These are phyloP conservation scores for Ctena decussata DNA, from an alignment of 2,888 invertebrate genomes.

Conservation along the genomic window DNA sequence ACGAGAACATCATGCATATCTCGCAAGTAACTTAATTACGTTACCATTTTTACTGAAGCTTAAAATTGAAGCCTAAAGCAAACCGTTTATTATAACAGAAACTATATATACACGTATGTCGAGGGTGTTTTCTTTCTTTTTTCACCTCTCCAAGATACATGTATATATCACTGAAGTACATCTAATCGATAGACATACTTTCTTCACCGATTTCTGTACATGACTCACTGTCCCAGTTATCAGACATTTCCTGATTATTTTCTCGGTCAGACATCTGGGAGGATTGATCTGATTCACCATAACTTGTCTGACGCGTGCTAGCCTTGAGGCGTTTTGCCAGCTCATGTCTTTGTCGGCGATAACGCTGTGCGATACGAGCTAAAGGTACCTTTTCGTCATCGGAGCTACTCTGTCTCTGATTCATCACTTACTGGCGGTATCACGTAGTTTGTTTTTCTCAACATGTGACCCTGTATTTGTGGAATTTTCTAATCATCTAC, in stretches of 20 bases:
- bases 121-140: not conserved
- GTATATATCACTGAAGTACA: no score
- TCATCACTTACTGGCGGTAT: no score
- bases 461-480: not conserved
- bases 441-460: no score
- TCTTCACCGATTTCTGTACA: not conserved
- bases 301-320: not conserved
- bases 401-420: no score
- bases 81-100: not conserved
- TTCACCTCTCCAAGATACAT: no score
- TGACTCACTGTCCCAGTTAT: not conserved
- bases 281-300: not conserved
- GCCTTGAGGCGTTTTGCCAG: constrained; percentile 2
- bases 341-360: no score
- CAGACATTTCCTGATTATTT: not conserved
- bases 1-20: not conserved
- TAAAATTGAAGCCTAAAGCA: no score
- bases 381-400: no score
- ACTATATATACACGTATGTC: not conserved
- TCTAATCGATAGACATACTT: no score
- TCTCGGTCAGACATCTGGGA: not conserved
- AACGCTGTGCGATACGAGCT: no score
- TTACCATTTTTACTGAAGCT: no score
- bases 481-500: constrained; percentile 23
- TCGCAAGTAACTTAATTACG: not conserved